phyloP scores from a whole-genome alignment of 2,113 vertebrate species.

The Nematolebias whitei region DNA sequence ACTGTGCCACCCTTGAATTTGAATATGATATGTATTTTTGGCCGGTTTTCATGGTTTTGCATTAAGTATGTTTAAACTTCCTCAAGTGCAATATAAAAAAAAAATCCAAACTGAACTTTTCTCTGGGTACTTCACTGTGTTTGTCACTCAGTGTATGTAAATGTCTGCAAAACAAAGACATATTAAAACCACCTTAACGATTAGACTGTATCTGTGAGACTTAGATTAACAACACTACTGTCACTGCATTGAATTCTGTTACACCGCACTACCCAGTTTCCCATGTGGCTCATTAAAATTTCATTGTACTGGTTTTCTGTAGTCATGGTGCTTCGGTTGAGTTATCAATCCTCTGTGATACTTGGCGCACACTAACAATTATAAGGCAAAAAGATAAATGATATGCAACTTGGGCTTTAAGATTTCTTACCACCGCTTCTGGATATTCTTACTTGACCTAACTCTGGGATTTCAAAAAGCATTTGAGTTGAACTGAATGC shows the following conservation, averaged over 20 bases:
- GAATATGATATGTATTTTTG: no score
- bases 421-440: conserved; percentile 6
- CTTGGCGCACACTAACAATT: conserved; percentile 23
- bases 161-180: conserved; percentile 4
- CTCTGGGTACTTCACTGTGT: no score
- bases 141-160: background rate
- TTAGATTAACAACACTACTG: background rate
- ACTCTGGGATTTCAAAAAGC: background rate
- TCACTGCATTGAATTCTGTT: no score
- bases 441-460: background rate
- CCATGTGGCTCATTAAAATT: conserved; percentile 50
- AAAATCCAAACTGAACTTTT: no score
- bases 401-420: conserved; percentile 7
- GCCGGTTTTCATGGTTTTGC: no score
- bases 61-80: no score
- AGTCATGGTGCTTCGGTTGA: conserved; percentile 13
- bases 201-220: conserved; percentile 18
- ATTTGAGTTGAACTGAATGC: conserved; percentile 30
- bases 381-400: conserved; percentile 5
- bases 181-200: background rate
- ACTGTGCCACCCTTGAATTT: no score
- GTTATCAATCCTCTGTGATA: no score
- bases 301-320: conserved; percentile 17
- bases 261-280: conserved; percentile 12
- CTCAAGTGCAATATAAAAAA: no score